These are phyloP conservation scores for Syndactyla subalaris DNA, from an alignment of 2,797 vertebrate genomes.

Conservation along the genomic window DNA sequence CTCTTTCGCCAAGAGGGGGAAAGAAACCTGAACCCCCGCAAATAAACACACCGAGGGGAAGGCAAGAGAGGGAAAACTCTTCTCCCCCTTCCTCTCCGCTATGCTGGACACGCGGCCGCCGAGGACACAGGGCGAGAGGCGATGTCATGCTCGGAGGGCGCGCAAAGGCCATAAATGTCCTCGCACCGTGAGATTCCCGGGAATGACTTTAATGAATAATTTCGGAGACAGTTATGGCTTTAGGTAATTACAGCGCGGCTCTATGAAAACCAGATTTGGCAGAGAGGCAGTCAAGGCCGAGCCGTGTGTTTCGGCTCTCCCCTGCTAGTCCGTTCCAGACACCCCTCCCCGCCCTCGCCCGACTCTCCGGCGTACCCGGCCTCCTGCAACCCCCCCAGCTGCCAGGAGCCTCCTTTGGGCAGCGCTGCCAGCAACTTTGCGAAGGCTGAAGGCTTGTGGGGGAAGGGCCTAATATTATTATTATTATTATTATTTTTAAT, in stretches of 20 bases:
- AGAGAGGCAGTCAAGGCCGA: slow-evolving; percentile 17
- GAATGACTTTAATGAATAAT: slow-evolving; percentile 79
- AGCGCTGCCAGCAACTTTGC: neutral
- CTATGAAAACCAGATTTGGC: slow-evolving; percentile 74
- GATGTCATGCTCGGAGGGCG: slow-evolving; percentile 51
- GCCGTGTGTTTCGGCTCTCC: neutral
- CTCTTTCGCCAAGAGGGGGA: slow-evolving; percentile 33
- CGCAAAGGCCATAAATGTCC: slow-evolving; percentile 53
- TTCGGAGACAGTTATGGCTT: slow-evolving; percentile 76
- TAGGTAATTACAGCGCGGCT: slow-evolving; percentile 65
- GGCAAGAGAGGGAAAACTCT: neutral
- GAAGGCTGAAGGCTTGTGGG: neutral
- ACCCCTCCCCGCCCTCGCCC: neutral
- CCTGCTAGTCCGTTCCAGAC: neutral
- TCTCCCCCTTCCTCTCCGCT: neutral
- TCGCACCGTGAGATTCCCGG: slow-evolving; percentile 51
- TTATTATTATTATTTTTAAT: neutral
- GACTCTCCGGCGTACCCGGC: neutral
- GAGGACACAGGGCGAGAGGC: slow-evolving; percentile 6
- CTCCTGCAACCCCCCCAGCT: neutral
- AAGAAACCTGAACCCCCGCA: neutral
- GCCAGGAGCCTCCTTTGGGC: neutral
- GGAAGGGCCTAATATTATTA: neutral
- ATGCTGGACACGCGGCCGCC: neutral
- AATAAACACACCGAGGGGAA: neutral